phyloP scores from a whole-genome alignment of 2,888 invertebrate genomes.

The Eupeodes luniger region DNA sequence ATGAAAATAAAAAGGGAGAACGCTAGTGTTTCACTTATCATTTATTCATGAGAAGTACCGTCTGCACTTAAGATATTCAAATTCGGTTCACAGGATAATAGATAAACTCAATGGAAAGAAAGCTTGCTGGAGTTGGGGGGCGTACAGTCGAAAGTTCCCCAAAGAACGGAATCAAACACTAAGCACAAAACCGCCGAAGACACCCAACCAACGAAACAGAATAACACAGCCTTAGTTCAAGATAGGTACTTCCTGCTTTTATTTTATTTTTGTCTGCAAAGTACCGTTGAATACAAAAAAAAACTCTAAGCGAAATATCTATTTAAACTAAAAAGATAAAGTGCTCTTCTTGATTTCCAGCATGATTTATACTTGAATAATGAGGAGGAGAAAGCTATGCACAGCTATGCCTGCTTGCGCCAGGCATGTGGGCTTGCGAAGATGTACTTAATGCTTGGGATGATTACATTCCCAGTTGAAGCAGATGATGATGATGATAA shows the following conservation, averaged over 20 bases:
- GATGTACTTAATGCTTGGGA: conserved; percentile 39
- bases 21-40: conserved; percentile 73
- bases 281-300: conserved; percentile 24
- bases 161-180: conserved; percentile 72
- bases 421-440: conserved; percentile 5
- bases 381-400: background rate
- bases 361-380: conserved; percentile 65
- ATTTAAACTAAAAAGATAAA: conserved; percentile 75
- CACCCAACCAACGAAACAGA: conserved; percentile 31
- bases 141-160: conserved; percentile 29
- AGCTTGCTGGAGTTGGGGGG: conserved; percentile 57
- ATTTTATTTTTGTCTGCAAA: conserved; percentile 25
- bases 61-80: conserved; percentile 76
- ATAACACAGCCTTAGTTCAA: conserved; percentile 22
- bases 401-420: conserved; percentile 4
- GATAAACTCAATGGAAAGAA: conserved; percentile 71
- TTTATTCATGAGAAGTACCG: conserved; percentile 76
- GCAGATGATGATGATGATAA: conserved; percentile 44
- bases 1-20: conserved; percentile 28
- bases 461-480: conserved; percentile 50
- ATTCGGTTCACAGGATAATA: conserved; percentile 75
- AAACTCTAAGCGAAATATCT: conserved; percentile 67
- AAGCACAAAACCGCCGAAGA: conserved; percentile 60
- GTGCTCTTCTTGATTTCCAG: conserved; percentile 75
- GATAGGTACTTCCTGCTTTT: conserved; percentile 1